A percentile compares a stretch with the other conserved stretches of the same genome.
phyloP scores from a whole-genome alignment of 2,888 invertebrate genomes.

The Psococerastis gibbosa region DNA sequence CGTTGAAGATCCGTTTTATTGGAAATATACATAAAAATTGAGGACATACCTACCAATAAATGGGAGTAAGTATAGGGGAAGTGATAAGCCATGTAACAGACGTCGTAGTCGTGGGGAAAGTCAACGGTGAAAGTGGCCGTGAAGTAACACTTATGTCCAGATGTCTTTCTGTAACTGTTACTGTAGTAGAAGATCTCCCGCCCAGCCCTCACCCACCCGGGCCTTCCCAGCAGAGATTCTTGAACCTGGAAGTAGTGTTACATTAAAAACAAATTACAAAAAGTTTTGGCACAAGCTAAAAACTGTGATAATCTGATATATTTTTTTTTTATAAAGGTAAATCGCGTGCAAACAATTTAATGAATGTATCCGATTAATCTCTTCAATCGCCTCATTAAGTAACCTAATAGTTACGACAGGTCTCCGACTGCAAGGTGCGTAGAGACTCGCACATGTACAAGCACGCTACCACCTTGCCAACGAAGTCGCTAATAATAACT shows the following conservation, averaged over 20 bases:
- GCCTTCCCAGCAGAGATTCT: constrained; percentile 16
- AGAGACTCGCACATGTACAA: no score
- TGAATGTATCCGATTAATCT: no score
- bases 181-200: constrained; percentile 65
- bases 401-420: no score
- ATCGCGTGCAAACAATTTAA: no score
- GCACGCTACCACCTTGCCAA: no score
- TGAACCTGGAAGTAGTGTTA: constrained; percentile 4
- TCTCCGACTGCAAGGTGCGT: no score
- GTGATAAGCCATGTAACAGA: constrained; percentile 73
- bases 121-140: constrained; percentile 60
- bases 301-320: no score
- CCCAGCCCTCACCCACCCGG: constrained; percentile 54
- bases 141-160: constrained; percentile 40
- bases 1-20: no score
- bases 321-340: constrained; percentile 7
- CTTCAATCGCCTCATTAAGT: no score
- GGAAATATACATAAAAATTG: no score
- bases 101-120: constrained; percentile 54
- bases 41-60: constrained; percentile 35
- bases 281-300: no score
- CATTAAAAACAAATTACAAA: neutral
- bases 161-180: constrained; percentile 45
- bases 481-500: no score
- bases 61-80: constrained; percentile 70